Base-by-base conservation (phyloP, 1,140 invertebrate genomes). In the Apolygus lucorum region DNA sequence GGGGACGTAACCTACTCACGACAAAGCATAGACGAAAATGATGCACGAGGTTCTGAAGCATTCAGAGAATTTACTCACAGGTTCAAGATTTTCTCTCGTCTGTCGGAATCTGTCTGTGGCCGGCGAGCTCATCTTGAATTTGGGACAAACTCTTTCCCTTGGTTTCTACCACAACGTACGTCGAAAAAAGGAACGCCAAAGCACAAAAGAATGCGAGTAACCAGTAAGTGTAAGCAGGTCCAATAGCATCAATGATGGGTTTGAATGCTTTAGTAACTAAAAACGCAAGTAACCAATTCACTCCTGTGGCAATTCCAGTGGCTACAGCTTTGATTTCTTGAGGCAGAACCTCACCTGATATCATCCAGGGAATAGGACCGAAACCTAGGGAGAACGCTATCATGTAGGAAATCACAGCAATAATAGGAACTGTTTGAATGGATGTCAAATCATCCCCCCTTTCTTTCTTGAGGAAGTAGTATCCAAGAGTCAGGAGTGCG, bases 61-160 rank as follows among this genome's bases (percentile, higher is more conserved):
- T n/a, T n/a, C n/a, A n/a, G n/a, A 42, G 34, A 17, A 42, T 42
- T 42, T 42, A 42, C 34, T 42, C 34, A 42, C 34, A 42, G 17
- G 17, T 42, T 42, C 4, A 17, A 42, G 34, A 42, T 42, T 42
- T 42, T 4, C 17, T 42, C 17, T 42, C 34, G 4, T 42, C 34
- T 42, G 4, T 4, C 4, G 34, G 34, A 42, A 42, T 17, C 4
- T 4, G 34, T 8, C 4, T 42, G 17, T 17, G 34, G 17, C 34
- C 34, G 34, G 34, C 34, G 27, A 85, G 74, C 73, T 86, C 82
- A 13, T 81, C 79, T 76, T 91, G 89, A 75, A 97, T 93, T 77
- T 95, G 87, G 59, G 91, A 86, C 21, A 90, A 80, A 26, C 83
- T 88, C 78, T 91, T 93, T 1, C 94, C 94, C 77, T 93, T 95